A percentile compares a stretch with the other conserved stretches of the same genome.
These are phyloP conservation scores for Cercopithecus diana DNA, from an alignment of 2,797 vertebrate genomes.

Conservation along the genomic window DNA sequence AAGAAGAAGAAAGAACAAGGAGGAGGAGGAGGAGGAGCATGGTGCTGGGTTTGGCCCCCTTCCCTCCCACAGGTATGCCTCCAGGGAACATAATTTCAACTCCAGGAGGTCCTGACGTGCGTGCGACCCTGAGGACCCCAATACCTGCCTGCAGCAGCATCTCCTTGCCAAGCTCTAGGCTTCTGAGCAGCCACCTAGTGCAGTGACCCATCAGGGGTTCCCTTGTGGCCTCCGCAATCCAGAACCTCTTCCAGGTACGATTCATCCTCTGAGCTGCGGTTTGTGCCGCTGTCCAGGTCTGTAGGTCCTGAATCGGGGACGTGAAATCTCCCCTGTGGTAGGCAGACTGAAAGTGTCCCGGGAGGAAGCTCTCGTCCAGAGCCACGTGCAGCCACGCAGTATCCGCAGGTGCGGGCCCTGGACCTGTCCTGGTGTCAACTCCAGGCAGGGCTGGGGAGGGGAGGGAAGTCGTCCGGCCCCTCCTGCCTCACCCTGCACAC, in stretches of 20 bases:
- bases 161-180: no score
- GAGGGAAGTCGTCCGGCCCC: accelerated
- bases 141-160: accelerated
- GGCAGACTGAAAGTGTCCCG: accelerated
- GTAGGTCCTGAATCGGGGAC: background rate
- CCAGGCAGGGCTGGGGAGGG: accelerated
- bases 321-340: background rate
- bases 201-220: background rate
- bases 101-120: background rate
- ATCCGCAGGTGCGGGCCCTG: no score
- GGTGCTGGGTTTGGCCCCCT: background rate
- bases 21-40: background rate
- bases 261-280: background rate
- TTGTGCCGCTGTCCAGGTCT: background rate
- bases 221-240: accelerated
- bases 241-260: accelerated
- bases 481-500: accelerated
- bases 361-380: accelerated
- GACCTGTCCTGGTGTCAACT: background rate
- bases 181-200: background rate
- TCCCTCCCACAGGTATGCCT: background rate
- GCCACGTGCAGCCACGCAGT: accelerated
- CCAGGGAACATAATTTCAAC: background rate
- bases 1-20: no score
- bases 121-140: background rate